Percentiles rank a stretch among this genome's conserved stretches.
Conservation (phyloP, 2,888 invertebrate genomes). For the Caenorhabditis virilis region DNA sequence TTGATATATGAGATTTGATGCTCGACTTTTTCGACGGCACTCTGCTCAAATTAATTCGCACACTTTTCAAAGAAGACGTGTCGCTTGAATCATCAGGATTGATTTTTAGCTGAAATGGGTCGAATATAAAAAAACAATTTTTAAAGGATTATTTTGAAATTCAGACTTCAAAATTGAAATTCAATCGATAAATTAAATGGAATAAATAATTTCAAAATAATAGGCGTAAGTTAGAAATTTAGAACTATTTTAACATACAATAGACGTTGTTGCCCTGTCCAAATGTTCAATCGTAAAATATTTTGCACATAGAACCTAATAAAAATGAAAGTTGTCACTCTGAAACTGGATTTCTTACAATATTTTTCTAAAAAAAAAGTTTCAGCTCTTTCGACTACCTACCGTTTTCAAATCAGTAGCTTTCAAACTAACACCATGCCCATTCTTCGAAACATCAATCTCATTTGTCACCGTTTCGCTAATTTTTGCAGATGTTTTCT, state of each 20-base stretch:
- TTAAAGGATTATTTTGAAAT: background rate
- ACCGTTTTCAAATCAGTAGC: conserved; percentile 27
- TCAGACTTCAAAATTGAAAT: too few relatives aligned
- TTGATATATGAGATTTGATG: conserved; percentile 24
- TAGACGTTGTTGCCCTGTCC: background rate
- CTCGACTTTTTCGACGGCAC: conserved; percentile 28
- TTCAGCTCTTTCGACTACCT: too few relatives aligned
- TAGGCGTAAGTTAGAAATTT: too few relatives aligned
- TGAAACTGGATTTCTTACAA: too few relatives aligned
- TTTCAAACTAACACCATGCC: conserved; percentile 21
- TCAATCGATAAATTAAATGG: too few relatives aligned
- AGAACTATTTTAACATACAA: background rate
- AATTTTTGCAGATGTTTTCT: conserved; percentile 32
- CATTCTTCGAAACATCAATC: conserved; percentile 27
- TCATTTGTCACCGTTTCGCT: conserved; percentile 16
- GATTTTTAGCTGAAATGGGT: conserved; percentile 21
- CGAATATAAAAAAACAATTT: too few relatives aligned
- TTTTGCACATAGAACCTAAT: too few relatives aligned
- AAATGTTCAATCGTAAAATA: too few relatives aligned
- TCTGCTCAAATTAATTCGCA: conserved; percentile 28
- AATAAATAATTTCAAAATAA: conserved; percentile 3
- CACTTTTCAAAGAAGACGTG: conserved; percentile 29
- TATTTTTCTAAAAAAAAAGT: background rate
- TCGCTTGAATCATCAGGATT: conserved; percentile 28
- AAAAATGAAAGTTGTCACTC: too few relatives aligned